A percentile compares a stretch with the other conserved stretches of the same genome.
Conservation (phyloP, 2,797 vertebrate genomes). For the Australoheros facetus region DNA sequence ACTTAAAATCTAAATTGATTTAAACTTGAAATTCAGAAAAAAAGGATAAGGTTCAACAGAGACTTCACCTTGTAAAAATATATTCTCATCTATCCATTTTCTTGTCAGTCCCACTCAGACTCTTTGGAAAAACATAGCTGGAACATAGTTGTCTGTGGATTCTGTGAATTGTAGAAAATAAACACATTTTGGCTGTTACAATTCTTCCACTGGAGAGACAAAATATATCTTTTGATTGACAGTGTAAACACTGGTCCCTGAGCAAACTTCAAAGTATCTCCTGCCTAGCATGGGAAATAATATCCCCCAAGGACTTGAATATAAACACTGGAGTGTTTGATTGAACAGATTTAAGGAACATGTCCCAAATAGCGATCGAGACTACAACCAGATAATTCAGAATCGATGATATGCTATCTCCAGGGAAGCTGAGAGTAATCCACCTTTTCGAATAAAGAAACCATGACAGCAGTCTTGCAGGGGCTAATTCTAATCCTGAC, state of each 20-base stretch:
- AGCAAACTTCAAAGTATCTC: not conserved
- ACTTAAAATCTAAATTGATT: slow-evolving; percentile 2
- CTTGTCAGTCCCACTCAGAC: not conserved
- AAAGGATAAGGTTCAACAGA: not conserved
- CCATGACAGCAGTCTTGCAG: not conserved
- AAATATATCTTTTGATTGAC: not conserved
- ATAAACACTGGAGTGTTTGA: not conserved
- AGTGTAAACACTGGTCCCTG: not conserved
- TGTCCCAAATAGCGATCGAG: not conserved
- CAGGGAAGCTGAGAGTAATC: not conserved
- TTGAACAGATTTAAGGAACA: not conserved
- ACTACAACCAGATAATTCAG: not conserved
- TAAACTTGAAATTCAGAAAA: slow-evolving; percentile 13
- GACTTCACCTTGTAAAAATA: not conserved
- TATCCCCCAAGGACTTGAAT: not conserved
- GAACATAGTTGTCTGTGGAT: not conserved
- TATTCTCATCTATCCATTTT: not conserved
- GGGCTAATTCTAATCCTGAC: not conserved
- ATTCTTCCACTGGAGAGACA: not conserved
- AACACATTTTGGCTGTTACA: not conserved
- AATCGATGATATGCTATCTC: not conserved
- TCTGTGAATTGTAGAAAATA: not conserved
- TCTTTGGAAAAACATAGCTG: not conserved
- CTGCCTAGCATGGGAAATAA: not conserved
- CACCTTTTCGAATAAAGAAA: not conserved